Evolutionary conservation across 2,888 invertebrate genomes (phyloP).

Genomic region (Euspilapteryx auroguttella): DNA sequence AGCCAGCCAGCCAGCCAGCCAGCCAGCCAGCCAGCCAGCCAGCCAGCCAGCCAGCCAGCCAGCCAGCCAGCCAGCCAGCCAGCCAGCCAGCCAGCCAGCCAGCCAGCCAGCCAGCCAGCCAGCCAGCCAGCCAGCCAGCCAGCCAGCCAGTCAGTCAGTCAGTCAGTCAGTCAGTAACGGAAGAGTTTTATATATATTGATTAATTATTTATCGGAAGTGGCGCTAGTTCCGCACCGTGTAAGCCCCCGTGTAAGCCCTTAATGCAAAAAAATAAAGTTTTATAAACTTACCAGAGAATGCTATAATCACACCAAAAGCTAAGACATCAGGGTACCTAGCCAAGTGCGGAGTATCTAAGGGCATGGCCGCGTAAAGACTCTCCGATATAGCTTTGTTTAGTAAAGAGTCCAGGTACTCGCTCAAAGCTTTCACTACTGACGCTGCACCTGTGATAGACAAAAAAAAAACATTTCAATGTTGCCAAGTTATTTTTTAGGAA

Average conservation of each 20-base stretch:
- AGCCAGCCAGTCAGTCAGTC: no score
- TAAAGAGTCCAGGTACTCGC: constrained; percentile 75
- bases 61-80: no score
- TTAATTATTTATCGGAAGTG: background rate
- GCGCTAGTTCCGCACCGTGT: background rate
- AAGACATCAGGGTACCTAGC: constrained; percentile 77
- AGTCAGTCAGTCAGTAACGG: no score
- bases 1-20: no score
- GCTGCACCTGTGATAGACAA: constrained; percentile 65
- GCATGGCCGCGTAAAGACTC: constrained; percentile 64
- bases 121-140: no score
- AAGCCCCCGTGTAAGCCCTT: background rate
- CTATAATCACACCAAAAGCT: constrained; percentile 70
- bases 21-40: no score
- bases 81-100: no score
- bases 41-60: no score
- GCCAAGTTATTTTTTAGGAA: background rate
- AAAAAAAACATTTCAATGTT: background rate
- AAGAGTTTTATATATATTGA: no score
- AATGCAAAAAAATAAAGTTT: background rate
- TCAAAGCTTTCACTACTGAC: constrained; percentile 80
- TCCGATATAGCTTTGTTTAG: constrained; percentile 66
- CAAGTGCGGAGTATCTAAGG: constrained; percentile 66
- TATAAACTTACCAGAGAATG: constrained; percentile 63
- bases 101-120: no score